Conservation (phyloP, 2,888 invertebrate genomes). For the Synanthedon formicaeformis region DNA sequence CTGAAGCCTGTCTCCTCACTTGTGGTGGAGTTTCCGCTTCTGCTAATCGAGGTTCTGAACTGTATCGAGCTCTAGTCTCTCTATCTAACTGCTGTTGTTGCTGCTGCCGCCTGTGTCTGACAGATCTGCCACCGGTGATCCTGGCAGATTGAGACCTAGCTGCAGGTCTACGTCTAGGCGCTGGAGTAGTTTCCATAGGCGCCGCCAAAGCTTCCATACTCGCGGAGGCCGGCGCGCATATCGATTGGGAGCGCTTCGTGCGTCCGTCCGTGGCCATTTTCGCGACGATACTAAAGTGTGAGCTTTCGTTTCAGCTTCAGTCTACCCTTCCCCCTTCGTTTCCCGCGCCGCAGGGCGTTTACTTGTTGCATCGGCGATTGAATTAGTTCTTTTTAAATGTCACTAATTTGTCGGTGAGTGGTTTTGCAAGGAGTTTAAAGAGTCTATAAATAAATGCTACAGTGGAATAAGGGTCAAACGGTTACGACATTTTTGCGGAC, state of each 20-base stretch:
- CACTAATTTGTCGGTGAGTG: conserved; percentile 16
- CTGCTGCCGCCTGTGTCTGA: conserved; percentile 53
- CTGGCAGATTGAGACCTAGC: conserved; percentile 82
- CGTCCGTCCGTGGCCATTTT: conserved; percentile 75
- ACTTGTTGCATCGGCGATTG: conserved; percentile 57
- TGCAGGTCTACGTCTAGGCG: conserved; percentile 75
- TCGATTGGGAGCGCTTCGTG: conserved; percentile 80
- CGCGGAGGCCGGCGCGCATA: conserved; percentile 77
- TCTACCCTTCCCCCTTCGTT: conserved; percentile 10
- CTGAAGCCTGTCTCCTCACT: conserved; percentile 73
- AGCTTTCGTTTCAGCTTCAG: conserved; percentile 14
- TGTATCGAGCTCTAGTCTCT: conserved; percentile 72
- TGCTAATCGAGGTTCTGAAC: conserved; percentile 75
- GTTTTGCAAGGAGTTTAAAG: background rate
- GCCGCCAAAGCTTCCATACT: conserved; percentile 75
- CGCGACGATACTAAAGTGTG: conserved; percentile 59
- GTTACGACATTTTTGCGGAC: background rate
- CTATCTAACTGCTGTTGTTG: conserved; percentile 59
- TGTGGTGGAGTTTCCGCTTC: conserved; percentile 77
- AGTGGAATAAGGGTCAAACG: background rate
- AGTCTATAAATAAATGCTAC: background rate
- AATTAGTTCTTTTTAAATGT: conserved; percentile 44
- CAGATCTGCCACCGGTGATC: conserved; percentile 75
- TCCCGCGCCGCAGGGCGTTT: conserved; percentile 25
- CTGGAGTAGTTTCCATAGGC: conserved; percentile 67